Evolutionary conservation across 2,797 vertebrate species (phyloP).

Genomic region (Diplodus puntazzo): DNA sequence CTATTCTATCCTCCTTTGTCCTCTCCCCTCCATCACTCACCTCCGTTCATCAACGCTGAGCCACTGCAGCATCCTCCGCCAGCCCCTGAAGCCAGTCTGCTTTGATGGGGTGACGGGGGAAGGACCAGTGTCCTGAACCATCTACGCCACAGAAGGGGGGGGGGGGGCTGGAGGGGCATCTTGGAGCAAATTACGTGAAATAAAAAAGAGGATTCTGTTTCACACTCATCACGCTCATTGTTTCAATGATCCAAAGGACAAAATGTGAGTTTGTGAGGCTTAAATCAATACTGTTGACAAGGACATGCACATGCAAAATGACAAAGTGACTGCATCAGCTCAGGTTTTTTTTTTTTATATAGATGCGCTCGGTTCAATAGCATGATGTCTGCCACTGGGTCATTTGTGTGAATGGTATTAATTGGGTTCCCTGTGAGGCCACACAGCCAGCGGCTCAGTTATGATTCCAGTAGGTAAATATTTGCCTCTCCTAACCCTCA

Average conservation of each 20-base stretch:
- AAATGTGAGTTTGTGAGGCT: constrained; percentile 15
- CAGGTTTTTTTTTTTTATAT: constrained; percentile 3
- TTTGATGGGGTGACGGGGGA: constrained; percentile 26
- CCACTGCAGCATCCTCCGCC: constrained; percentile 75
- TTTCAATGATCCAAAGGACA: constrained; percentile 17
- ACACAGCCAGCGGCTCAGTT: constrained; percentile 80
- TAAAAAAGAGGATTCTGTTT: constrained; percentile 8
- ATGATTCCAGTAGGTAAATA: constrained; percentile 88
- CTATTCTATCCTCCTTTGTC: constrained; percentile 82
- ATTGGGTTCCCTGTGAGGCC: constrained; percentile 82
- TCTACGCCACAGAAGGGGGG: constrained; percentile 10
- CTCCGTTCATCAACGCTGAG: constrained; percentile 69
- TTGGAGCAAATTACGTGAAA: constrained; percentile 17
- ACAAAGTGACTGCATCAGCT: constrained; percentile 42
- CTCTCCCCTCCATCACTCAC: constrained; percentile 81
- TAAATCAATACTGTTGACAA: constrained; percentile 47
- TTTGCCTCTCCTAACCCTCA: constrained; percentile 82
- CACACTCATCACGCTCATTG: background rate
- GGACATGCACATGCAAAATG: constrained; percentile 23
- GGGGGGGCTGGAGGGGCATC: background rate
- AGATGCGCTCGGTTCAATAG: constrained; percentile 59
- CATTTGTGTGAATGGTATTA: constrained; percentile 83
- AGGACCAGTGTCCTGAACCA: constrained; percentile 35
- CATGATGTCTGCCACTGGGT: constrained; percentile 73
- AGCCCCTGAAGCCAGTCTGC: constrained; percentile 39